Percentiles rank a stretch among this genome's conserved stretches.
Evolutionary conservation across 1,140 invertebrate species (phyloP).

Genomic region (Mamestra configurata): DNA sequence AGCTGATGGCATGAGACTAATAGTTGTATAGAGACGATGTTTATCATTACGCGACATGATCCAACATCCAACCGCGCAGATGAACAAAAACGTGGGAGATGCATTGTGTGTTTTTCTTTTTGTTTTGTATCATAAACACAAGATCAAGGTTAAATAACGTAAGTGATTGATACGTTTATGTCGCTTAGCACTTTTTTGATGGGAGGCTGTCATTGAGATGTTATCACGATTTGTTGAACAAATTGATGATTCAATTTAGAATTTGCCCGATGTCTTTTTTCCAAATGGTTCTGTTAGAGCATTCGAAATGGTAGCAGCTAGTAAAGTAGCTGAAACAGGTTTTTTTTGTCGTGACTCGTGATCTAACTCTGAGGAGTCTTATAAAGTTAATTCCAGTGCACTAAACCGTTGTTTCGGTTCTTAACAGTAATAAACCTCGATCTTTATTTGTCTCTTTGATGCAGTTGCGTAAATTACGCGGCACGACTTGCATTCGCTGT

Average conservation of each 20-base stretch:
- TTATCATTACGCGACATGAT: conserved; percentile 68
- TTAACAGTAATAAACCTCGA: conserved; percentile 9
- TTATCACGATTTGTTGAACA: not conserved
- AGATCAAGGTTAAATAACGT: conserved; percentile 74
- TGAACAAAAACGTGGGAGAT: conserved; percentile 79
- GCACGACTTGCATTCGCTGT: not conserved
- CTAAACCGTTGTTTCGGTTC: conserved; percentile 12
- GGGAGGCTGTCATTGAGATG: not conserved
- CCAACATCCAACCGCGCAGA: conserved; percentile 59
- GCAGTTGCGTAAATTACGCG: conserved; percentile 15
- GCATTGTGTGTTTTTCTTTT: conserved; percentile 67
- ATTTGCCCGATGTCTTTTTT: not conserved
- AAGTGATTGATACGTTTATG: conserved; percentile 48
- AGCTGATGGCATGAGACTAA: conserved; percentile 40
- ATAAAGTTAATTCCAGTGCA: conserved; percentile 16
- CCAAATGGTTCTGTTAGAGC: no score
- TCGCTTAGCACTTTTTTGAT: conserved; percentile 9
- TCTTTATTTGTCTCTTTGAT: conserved; percentile 25
- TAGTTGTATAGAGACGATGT: conserved; percentile 55
- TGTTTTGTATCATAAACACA: conserved; percentile 49
- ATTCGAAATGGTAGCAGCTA: no score
- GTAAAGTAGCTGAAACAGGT: not conserved
- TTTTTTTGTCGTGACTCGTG: no score
- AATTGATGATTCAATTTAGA: not conserved
- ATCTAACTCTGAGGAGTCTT: not conserved